A percentile compares a stretch with the other conserved stretches of the same genome.
phyloP scores from a whole-genome alignment of 2,113 vertebrate genomes.

The Bolborhynchus lineola region DNA sequence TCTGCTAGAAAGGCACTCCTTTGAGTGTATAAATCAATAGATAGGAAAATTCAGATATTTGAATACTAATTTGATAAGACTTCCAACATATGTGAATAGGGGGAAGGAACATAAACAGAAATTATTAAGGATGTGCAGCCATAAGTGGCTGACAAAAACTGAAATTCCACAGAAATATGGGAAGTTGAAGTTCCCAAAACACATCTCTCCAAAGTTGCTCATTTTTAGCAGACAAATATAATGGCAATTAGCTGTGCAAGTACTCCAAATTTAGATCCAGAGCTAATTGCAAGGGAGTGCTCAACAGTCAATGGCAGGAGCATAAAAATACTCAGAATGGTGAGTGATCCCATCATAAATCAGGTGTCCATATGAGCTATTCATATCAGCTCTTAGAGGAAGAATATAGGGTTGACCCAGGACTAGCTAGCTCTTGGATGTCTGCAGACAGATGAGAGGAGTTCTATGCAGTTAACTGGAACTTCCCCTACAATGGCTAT shows the following conservation, averaged over 20 bases:
- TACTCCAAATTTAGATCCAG: neutral
- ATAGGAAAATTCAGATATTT: neutral
- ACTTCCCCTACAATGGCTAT: neutral
- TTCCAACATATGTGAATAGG: neutral
- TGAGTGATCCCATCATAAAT: neutral
- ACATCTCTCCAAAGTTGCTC: neutral
- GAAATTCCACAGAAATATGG: neutral
- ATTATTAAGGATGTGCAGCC: neutral
- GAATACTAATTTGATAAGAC: neutral
- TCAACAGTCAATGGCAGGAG: neutral
- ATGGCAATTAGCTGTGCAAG: neutral
- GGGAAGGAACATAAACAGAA: neutral
- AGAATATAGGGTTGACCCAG: neutral
- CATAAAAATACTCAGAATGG: neutral
- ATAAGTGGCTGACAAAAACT: neutral
- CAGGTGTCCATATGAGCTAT: neutral
- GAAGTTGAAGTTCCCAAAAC: neutral
- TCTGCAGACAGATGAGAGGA: neutral
- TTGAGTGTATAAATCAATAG: neutral
- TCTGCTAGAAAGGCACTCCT: neutral
- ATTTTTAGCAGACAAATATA: neutral
- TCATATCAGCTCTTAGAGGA: neutral
- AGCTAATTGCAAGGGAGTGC: neutral
- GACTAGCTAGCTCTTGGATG: neutral
- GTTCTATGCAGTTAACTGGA: neutral